phyloP scores from a whole-genome alignment of 2,113 vertebrate species.

The Nannospalax galili region DNA sequence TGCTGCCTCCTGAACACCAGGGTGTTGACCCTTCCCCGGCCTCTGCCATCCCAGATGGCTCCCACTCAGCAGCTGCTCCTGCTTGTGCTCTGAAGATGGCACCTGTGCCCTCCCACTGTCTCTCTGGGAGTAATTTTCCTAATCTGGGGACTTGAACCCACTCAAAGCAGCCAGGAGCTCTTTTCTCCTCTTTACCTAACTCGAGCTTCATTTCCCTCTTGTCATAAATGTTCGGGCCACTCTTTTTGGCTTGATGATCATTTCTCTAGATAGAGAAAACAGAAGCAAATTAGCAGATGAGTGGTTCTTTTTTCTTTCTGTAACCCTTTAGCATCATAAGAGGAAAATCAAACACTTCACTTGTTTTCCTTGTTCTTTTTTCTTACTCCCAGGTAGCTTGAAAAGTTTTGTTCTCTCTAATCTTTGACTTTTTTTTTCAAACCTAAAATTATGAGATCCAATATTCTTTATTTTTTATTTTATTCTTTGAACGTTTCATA shows the following conservation, averaged over 20 bases:
- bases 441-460: background rate
- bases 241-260: slow-evolving; percentile 57
- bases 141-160: slow-evolving; percentile 41
- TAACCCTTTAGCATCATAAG: slow-evolving; percentile 55
- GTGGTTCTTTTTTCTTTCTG: slow-evolving; percentile 41
- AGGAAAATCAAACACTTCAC: slow-evolving; percentile 44
- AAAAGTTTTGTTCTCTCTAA: background rate
- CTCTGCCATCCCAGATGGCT: background rate
- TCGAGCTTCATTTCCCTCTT: slow-evolving; percentile 66
- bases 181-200: slow-evolving; percentile 63
- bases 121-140: slow-evolving; percentile 37
- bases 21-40: background rate
- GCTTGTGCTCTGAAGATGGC: slow-evolving; percentile 34
- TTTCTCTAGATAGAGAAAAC: slow-evolving; percentile 70
- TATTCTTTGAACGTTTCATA: too few relatives aligned
- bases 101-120: slow-evolving; percentile 43
- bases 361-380: slow-evolving; percentile 1
- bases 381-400: background rate
- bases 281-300: slow-evolving; percentile 67
- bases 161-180: slow-evolving; percentile 58
- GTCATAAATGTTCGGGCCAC: slow-evolving; percentile 65
- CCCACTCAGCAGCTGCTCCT: background rate
- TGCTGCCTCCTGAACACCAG: background rate
- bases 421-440: slow-evolving; percentile 16
- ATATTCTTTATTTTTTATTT: too few relatives aligned